Evolutionary conservation across 2,888 invertebrate genomes (phyloP), one percentile per base, ranked within the genome.

Genomic region (Trachelus troglodyta): DNA sequence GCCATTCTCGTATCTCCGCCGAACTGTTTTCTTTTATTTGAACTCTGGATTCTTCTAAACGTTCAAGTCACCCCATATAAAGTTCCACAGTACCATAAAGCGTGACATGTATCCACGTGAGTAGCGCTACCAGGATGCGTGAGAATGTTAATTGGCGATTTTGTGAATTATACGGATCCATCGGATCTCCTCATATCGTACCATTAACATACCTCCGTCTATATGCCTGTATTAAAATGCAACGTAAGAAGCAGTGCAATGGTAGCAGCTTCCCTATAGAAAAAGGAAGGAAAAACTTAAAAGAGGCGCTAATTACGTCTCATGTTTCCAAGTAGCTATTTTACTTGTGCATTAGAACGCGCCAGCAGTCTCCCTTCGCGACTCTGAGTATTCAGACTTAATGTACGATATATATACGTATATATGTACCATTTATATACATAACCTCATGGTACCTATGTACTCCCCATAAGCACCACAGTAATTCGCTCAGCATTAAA

Each of bases 91-190:
- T 56, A 15, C 23, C 56, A 56, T 56, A 56, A 56, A 56, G 23
- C 56, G 56, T 23, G 85, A 84, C 84, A 84, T 83, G 85, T 85
- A 83, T 37, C 79, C 40, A 31, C 77, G 74, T 35, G 75, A 33
- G 74, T 73, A 75, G 74, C 69, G 75, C 76, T 82, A 81, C 79
- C 77, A 75, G 75, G 68, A 79, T 56, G 81, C 71, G 71, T 78
- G 85, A 83, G 88, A 88, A 88, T 86, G 87, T 88, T 89, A 89
- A 89, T 89, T 89, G 87, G 87, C 82, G 87, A 86, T 87, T 88
- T 88, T 84, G 84, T 84, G 88, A 89, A 89, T 88, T 89, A 87
- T 87, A 71, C 69, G 31, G 74, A 34, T 15, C 74, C 33, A 78
- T 80, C 74, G 73, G 34, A 74, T 76, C 81, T 83, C 81, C 81